Conservation (phyloP, 2,113 vertebrate genomes). For the Actenoides lindsayi region DNA sequence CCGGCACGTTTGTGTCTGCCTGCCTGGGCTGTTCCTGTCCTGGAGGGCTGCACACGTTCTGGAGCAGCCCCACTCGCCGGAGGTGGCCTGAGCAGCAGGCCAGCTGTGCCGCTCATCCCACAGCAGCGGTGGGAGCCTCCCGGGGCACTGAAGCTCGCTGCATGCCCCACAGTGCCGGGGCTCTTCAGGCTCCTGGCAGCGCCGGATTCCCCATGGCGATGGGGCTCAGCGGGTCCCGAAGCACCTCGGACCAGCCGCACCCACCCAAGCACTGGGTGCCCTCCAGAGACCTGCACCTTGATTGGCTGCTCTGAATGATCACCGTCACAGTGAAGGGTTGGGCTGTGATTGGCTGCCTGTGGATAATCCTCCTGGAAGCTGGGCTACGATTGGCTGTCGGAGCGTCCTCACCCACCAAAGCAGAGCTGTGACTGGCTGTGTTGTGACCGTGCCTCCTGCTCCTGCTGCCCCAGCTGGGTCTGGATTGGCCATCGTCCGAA, state of each 20-base stretch:
- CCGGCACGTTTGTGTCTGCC: background rate
- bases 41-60: accelerated
- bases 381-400: background rate
- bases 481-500: background rate
- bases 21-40: background rate
- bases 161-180: background rate
- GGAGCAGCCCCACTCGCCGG: background rate
- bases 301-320: background rate
- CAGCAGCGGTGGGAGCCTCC: accelerated
- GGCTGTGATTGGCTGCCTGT: background rate
- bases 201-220: accelerated
- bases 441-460: background rate
- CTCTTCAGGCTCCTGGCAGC: background rate
- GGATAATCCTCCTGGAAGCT: slow-evolving; percentile 11
- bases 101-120: background rate
- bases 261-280: background rate
- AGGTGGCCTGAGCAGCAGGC: background rate
- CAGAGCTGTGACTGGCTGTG: slow-evolving; percentile 20
- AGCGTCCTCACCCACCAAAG: background rate
- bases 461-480: background rate
- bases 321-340: background rate
- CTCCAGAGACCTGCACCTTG: background rate
- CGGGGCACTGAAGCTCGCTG: background rate
- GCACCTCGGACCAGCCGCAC: background rate
- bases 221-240: background rate